Evolutionary conservation across 1,140 invertebrate species (phyloP), one percentile per base, ranked within the genome.

Genomic region (Drosophila truncata): DNA sequence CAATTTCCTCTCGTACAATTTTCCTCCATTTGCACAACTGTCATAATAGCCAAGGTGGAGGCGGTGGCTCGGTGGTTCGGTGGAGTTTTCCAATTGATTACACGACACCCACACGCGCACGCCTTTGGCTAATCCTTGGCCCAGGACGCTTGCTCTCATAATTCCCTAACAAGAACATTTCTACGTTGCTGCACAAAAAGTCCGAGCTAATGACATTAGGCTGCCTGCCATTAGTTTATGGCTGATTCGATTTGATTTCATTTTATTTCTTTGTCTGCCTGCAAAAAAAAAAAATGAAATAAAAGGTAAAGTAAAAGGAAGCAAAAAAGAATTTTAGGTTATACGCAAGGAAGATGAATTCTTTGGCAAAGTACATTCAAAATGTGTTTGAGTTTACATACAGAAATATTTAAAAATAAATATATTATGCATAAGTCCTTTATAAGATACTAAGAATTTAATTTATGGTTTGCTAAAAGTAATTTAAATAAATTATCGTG

Each of bases 201-300:
- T 67, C 64, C 23, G 41, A 52, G 49, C 60, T 88, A 90, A 88
- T 88, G 62, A 59, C 63, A 88, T 88, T 88, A 81, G 65, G 62
- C 62, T 52, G 35, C 20, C 61, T 69, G 70, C 80, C 80, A 88
- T 88, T 88, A 88, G 65, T 81, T 90, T 62, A 47, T 78, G 70
- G 57, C 73, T 88, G 84, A 88, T 83, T 88, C 73, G 84, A 83
- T 83, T 88, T 81, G 37, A 74, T 73, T 78, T 70, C 3, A 71
- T 73, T 52, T 76, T 71, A 60, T 70, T 60, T 25, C 18, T 31
- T 31, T 47, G 20, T 27, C 11, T 31, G 29, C 11, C 0, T 7
- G 20, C 4, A 10, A 23, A 27, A 59, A 35, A 18, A 11, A 60
- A 60, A 70, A 64, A 16, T 47, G n/a, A 47, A 47, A 47, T 25